These are phyloP conservation scores for Periophthalmodon schlosseri DNA, from an alignment of 2,113 vertebrate genomes.

Conservation along the genomic window DNA sequence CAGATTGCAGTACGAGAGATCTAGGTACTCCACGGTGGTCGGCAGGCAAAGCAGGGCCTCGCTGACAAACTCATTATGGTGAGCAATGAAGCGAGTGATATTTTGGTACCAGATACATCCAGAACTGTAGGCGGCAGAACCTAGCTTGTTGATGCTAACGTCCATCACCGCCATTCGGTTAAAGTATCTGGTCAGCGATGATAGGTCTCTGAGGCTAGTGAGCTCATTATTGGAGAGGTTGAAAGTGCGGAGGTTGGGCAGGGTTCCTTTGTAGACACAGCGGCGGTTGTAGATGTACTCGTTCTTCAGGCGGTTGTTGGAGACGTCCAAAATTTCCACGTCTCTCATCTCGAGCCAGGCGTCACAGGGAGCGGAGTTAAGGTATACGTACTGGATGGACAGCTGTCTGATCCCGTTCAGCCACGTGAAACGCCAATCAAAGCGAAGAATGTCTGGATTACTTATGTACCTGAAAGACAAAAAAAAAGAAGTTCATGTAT, in stretches of 20 bases:
- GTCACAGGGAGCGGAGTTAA: constrained; percentile 83
- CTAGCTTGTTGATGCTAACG: constrained; percentile 77
- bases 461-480: constrained; percentile 79
- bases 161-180: constrained; percentile 71
- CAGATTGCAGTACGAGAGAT: constrained; percentile 81
- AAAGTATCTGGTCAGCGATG: constrained; percentile 70
- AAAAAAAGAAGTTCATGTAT: not conserved
- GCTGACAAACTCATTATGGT: constrained; percentile 69
- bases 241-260: constrained; percentile 73
- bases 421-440: constrained; percentile 88
- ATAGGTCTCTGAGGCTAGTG: constrained; percentile 67
- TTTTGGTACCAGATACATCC: constrained; percentile 75
- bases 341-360: constrained; percentile 77
- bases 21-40: constrained; percentile 74
- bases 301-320: constrained; percentile 73
- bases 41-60: constrained; percentile 79
- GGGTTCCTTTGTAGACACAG: constrained; percentile 66
- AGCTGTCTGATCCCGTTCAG: constrained; percentile 73
- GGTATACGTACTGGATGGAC: constrained; percentile 79
- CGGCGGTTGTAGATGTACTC: constrained; percentile 73
- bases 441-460: constrained; percentile 84
- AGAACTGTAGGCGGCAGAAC: constrained; percentile 27
- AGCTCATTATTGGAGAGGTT: constrained; percentile 73
- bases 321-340: constrained; percentile 70
- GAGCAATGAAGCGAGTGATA: constrained; percentile 72